Base-by-base conservation (phyloP, 92 coral and sea anemone species). In the Diadumene lineata region DNA sequence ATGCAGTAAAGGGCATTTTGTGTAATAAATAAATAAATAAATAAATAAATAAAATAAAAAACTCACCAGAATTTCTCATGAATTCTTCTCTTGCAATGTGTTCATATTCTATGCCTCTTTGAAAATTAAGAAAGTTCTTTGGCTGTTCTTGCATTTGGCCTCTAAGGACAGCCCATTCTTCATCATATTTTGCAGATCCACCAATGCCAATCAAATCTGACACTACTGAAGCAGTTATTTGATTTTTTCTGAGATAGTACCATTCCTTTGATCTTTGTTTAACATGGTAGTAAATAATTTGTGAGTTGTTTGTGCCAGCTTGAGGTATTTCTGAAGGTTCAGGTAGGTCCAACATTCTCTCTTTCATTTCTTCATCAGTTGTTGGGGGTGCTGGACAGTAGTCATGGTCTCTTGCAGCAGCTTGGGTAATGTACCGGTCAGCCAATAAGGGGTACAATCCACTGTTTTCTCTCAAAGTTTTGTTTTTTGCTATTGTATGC, bases 171-270 rank as follows among this genome's bases (percentile, higher is more conserved):
- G 68, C 68, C 68, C 68, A 62, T 23, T n/a, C 1, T 62, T 62
- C 68, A 0, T 62, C 68, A 62, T 62, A 62, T 62, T 62, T 62
- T 0, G 68, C 16, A n/a, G 68, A 44, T 8, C 51, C 51, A 44
- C 51, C 17, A 44, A 44, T 44, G 51, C 51, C 51, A 44, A 44
- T 44, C 33, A 62, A 62, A 62, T 62, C 68, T 62, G 68, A 27
- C 18, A 62, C 68, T 62, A 62, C 68, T n/a, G 68, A 62, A n/a
- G 68, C 68, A 62, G 68, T 62, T 62, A 62, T 62, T 62, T 27
- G 23, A 32, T 62, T 62, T 23, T 21, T 19, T 62, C 68, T 62
- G 16, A 62, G 17, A 44, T 44, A 44, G 51, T 8, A 44, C 51
- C 51, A 44, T 44, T 44, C 51, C 51, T 44, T 44, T 44, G 51